Conservation (phyloP, 1,140 invertebrate species). For the Phymorhynchus buccinoides region DNA sequence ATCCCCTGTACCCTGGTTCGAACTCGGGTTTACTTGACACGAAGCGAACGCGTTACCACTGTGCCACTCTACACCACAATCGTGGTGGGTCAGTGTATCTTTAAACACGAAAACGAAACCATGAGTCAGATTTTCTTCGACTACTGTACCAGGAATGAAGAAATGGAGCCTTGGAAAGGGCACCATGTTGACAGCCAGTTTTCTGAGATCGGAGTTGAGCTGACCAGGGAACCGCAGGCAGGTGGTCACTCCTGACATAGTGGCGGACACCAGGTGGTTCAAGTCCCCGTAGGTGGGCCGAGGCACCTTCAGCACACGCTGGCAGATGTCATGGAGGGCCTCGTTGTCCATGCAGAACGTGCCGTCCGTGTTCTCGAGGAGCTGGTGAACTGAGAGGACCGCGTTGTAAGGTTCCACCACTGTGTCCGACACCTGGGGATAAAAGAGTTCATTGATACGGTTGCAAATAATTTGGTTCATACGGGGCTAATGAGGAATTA, state of each 20-base stretch:
- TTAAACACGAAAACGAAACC: no score
- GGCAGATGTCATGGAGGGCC: slow-evolving; percentile 87
- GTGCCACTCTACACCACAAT: no score
- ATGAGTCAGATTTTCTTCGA: no score
- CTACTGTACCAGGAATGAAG: slow-evolving; percentile 80
- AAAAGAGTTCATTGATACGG: not conserved
- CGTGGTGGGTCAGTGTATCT: no score
- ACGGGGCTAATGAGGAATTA: no score
- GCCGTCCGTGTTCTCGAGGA: slow-evolving; percentile 68
- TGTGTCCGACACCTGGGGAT: slow-evolving; percentile 68
- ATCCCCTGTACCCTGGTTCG: no score
- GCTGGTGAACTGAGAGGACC: slow-evolving; percentile 46
- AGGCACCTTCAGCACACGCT: slow-evolving; percentile 83
- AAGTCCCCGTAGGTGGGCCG: slow-evolving; percentile 83
- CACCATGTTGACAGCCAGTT: slow-evolving; percentile 87
- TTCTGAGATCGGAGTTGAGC: slow-evolving; percentile 88
- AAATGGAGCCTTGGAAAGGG: slow-evolving; percentile 84
- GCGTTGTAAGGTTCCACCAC: slow-evolving; percentile 77
- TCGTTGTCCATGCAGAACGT: slow-evolving; percentile 86
- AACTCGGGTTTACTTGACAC: no score
- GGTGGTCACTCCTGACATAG: slow-evolving; percentile 85
- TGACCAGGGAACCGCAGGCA: slow-evolving; percentile 83
- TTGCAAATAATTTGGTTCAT: no score
- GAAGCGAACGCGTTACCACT: no score
- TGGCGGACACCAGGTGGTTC: slow-evolving; percentile 78